Evolutionary conservation across 2,888 invertebrate species (phyloP), one percentile per base, ranked within the genome.

Genomic region (Callyntrura guangdongensis): DNA sequence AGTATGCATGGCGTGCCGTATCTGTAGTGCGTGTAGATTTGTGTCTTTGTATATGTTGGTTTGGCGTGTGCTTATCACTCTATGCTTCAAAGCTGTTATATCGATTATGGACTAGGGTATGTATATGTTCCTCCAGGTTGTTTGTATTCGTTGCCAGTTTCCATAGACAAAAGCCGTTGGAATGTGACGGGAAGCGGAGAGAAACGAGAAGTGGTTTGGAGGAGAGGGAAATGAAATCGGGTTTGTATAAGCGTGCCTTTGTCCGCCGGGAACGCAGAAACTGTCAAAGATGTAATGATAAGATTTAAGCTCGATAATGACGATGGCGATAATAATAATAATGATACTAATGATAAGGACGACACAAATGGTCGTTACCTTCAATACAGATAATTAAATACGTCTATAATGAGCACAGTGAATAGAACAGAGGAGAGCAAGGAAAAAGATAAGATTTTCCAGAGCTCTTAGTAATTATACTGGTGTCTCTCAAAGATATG

Each of bases 241-340:
- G 61, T 61, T 61, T 22, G 4, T 61, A 11, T 25, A 61, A 61
- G 25, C 61, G 20, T 25, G 5, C 9, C 5, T 61, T n/a, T n/a
- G n/a, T n/a, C n/a, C n/a, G n/a, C n/a, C n/a, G n/a, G 22, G 25
- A 61, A 61, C 5, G 9, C 22, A 9, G 61, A 22, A 25, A 61
- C 61, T 22, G 61, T 61, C 61, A 22, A 61, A 61, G 61, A 25
- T 61, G 61, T 22, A 17, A 61, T 61, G 61, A 5, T 47, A n/a
- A n/a, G n/a, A n/a, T n/a, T n/a, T n/a, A n/a, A n/a, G n/a, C n/a
- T n/a, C n/a, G n/a, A n/a, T n/a, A n/a, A n/a, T n/a, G 47, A 47
- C 59, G 59, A n/a, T 59, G n/a, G n/a, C n/a, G n/a, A n/a, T n/a
- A 20, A 17, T 59, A 17, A 59, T 59, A 8, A 61, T 20, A 61